A percentile compares a stretch with the other conserved stretches of the same genome.
These are phyloP conservation scores for Xestia sexstrigata DNA, from an alignment of 2,888 invertebrate genomes.

Conservation along the genomic window DNA sequence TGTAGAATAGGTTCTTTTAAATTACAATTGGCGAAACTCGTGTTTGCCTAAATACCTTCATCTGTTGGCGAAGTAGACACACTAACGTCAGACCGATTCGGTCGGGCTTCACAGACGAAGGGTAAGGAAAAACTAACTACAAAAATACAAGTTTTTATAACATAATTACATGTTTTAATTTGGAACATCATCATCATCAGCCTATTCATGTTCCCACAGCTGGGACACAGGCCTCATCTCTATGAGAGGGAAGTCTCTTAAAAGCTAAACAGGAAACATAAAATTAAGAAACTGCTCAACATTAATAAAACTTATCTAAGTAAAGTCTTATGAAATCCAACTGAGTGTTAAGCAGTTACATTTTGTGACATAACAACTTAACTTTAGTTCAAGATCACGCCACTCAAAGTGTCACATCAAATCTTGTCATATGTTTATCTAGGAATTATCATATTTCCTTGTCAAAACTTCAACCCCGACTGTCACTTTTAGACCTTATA, in stretches of 20 bases:
- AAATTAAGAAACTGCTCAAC: neutral
- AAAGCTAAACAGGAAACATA: neutral
- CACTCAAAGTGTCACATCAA: conserved; percentile 23
- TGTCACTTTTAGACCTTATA: neutral
- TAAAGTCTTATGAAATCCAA: neutral
- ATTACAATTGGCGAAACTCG: neutral
- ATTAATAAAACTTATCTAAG: neutral
- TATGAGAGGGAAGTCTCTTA: no score
- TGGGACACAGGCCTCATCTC: no score
- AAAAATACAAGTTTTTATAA: neutral
- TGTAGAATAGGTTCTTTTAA: neutral
- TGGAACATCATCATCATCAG: no score
- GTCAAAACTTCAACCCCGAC: conserved; percentile 15
- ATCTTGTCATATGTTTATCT: conserved; percentile 1
- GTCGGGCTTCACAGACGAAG: no score
- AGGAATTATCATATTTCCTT: neutral
- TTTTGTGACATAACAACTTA: conserved; percentile 9
- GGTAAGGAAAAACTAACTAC: neutral
- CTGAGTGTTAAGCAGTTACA: neutral
- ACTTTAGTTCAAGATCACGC: conserved; percentile 23
- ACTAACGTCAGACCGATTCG: no score
- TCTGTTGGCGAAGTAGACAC: no score
- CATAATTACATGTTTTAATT: neutral
- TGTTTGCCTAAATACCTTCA: no score
- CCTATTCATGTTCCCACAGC: no score